A percentile compares a stretch with the other conserved stretches of the same genome.
phyloP scores from a whole-genome alignment of 2,888 invertebrate species.

The Coenonympha glycerion region DNA sequence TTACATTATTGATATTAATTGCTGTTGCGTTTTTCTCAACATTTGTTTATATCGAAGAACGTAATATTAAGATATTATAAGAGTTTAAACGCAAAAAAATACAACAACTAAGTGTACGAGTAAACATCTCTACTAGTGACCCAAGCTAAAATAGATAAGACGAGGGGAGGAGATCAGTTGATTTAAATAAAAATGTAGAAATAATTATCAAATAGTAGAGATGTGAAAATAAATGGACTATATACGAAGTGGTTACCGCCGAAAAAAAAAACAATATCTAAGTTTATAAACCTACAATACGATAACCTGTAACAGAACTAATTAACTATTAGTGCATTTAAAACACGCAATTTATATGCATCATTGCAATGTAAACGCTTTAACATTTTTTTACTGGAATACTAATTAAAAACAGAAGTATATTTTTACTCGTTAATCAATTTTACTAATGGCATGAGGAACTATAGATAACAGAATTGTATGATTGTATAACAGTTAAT shows the following conservation, averaged over 20 bases:
- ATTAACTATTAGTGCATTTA: conserved; percentile 20
- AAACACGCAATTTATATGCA: conserved; percentile 13
- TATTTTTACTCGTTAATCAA: conserved; percentile 27
- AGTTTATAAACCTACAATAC: conserved; percentile 13
- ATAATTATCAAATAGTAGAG: background rate
- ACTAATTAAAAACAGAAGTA: conserved; percentile 14
- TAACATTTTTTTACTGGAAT: conserved; percentile 4
- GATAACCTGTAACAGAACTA: conserved; percentile 16
- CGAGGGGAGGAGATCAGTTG: too few relatives aligned
- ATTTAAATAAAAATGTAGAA: too few relatives aligned
- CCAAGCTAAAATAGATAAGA: too few relatives aligned
- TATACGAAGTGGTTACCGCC: background rate
- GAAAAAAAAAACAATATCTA: conserved; percentile 4
- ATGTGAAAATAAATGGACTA: background rate
- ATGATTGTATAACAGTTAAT: conserved; percentile 23
- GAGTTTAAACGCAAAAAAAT: too few relatives aligned
- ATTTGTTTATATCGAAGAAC: background rate
- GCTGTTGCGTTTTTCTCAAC: conserved; percentile 3
- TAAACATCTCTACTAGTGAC: too few relatives aligned
- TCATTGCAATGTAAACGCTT: conserved; percentile 18
- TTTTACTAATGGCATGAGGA: conserved; percentile 27
- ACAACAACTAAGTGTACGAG: too few relatives aligned
- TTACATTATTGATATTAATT: background rate
- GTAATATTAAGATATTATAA: background rate
- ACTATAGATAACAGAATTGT: conserved; percentile 21